Percentiles rank a stretch among this genome's conserved stretches.
Evolutionary conservation across 2,797 vertebrate species (phyloP).

Genomic region (Anas bahamensis): DNA sequence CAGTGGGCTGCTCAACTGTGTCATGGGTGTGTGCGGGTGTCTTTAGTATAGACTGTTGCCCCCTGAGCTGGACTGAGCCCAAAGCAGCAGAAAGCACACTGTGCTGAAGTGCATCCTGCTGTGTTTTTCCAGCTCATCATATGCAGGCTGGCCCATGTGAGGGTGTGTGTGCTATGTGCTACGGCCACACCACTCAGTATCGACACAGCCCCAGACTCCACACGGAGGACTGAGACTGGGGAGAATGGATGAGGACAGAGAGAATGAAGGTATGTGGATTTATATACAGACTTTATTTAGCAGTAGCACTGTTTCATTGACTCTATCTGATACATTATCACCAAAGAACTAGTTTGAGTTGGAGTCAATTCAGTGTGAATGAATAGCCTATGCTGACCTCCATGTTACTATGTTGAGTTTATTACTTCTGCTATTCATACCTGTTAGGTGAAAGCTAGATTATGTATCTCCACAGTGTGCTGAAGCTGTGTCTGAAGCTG

Average conservation of each 20-base stretch:
- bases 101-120: not conserved
- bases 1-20: not conserved
- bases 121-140: not conserved
- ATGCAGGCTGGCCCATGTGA: not conserved
- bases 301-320: not conserved
- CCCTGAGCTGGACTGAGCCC: not conserved
- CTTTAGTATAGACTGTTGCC: not conserved
- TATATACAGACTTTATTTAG: not conserved
- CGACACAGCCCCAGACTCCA: not conserved
- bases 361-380: not conserved
- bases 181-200: accelerated
- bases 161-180: accelerated
- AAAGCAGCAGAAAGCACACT: not conserved
- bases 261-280: not conserved
- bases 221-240: not conserved
- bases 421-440: not conserved
- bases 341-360: not conserved
- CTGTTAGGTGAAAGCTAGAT: not conserved
- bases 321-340: not conserved
- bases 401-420: not conserved
- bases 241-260: not conserved
- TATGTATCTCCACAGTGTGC: not conserved
- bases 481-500: not conserved
- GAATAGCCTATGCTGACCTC: not conserved
- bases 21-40: not conserved